Conservation (phyloP, 2,797 vertebrate genomes). For the Danio kyathit region DNA sequence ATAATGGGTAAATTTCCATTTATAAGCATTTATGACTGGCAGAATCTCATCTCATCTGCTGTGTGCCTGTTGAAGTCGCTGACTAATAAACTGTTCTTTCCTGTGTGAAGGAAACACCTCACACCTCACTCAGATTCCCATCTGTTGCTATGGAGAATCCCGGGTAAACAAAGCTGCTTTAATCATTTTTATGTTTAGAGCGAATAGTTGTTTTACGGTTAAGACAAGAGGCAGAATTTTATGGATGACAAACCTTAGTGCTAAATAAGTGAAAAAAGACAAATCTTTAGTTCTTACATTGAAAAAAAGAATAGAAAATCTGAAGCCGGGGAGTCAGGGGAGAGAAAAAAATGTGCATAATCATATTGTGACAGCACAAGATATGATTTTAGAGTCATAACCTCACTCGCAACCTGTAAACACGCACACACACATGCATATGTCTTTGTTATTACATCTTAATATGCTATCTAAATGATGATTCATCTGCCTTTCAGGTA, state of each 20-base stretch:
- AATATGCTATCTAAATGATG: background rate
- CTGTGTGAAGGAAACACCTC: conserved; percentile 14
- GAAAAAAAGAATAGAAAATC: background rate
- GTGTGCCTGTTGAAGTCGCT: background rate
- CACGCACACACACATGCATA: background rate
- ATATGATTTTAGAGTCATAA: conserved; percentile 45
- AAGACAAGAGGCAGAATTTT: conserved; percentile 17
- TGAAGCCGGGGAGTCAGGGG: background rate
- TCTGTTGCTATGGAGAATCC: conserved; percentile 13
- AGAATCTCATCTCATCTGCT: conserved; percentile 7
- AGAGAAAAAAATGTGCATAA: background rate
- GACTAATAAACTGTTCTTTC: conserved; percentile 47
- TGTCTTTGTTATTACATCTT: background rate
- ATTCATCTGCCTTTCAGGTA: conserved; percentile 27
- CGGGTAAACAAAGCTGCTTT: conserved; percentile 26
- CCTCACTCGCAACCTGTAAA: conserved; percentile 31
- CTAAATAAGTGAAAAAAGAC: conserved; percentile 50
- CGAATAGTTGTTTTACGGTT: conserved; percentile 19
- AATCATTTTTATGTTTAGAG: conserved; percentile 18
- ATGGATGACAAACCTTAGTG: conserved; percentile 50
- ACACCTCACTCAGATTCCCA: background rate
- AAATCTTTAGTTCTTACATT: conserved; percentile 33
- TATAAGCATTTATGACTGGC: background rate
- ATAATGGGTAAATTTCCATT: no score
- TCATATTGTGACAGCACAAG: conserved; percentile 33